Percentiles rank a stretch among this genome's conserved stretches.
Evolutionary conservation across 2,797 vertebrate species (phyloP).

Genomic region (Gallinago stenura): DNA sequence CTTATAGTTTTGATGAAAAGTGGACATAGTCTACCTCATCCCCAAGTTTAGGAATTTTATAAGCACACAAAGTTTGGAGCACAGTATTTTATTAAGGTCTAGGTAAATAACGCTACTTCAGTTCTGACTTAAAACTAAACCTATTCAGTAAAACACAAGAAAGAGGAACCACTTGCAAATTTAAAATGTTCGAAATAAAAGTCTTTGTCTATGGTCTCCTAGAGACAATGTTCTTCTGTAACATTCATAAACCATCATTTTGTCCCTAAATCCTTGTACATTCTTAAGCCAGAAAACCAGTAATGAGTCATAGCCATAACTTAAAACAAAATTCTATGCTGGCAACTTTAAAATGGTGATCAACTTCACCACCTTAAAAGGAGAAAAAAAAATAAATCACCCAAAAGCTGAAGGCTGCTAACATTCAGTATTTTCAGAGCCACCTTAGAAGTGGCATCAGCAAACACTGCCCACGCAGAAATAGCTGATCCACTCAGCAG

Average conservation of each 20-base stretch:
- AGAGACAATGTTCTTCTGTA: neutral
- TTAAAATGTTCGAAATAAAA: neutral
- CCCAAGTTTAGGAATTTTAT: neutral
- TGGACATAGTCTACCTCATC: neutral
- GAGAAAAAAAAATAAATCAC: rapidly evolving
- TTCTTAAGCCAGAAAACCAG: slow-evolving; percentile 1
- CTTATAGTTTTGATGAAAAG: neutral
- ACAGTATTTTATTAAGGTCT: neutral
- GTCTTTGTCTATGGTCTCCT: neutral
- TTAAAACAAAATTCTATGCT: neutral
- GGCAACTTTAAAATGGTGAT: slow-evolving; percentile 12
- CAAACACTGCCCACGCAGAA: slow-evolving; percentile 6
- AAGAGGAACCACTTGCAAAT: neutral
- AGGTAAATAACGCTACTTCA: neutral
- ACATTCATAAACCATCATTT: neutral
- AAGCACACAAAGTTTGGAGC: neutral
- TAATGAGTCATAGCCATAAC: neutral
- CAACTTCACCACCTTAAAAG: slow-evolving; percentile 24
- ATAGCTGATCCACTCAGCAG: neutral
- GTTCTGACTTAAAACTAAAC: neutral
- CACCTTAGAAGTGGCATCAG: slow-evolving; percentile 5
- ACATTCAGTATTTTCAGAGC: slow-evolving; percentile 4
- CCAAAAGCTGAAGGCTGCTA: neutral
- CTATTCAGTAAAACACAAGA: neutral
- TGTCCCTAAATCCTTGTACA: neutral